These are phyloP conservation scores for Rhizoglyphus robini DNA, from an alignment of 1,140 invertebrate genomes.

Conservation along the genomic window DNA sequence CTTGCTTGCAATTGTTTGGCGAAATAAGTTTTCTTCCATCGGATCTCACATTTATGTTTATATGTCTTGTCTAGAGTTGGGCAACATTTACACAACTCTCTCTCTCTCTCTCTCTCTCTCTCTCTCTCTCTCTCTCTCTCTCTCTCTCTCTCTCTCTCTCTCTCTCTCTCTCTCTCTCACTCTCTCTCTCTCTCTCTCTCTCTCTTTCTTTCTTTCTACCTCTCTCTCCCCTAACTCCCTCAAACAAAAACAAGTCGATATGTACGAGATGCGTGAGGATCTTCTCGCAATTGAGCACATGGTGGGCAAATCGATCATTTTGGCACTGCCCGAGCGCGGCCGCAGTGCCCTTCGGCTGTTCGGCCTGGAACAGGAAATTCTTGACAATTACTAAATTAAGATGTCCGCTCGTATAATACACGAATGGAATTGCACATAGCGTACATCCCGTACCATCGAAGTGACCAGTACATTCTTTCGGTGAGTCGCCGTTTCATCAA, in stretches of 20 bases:
- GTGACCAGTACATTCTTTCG: slow-evolving; percentile 81
- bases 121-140: too few relatives aligned
- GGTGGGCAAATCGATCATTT: slow-evolving; percentile 76
- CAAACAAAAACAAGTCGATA: slow-evolving; percentile 47
- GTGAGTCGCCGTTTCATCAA: slow-evolving; percentile 75
- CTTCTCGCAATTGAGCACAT: slow-evolving; percentile 43
- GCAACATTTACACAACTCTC: background rate
- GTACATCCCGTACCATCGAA: slow-evolving; percentile 57
- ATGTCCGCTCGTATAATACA: slow-evolving; percentile 89
- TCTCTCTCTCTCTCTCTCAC: too few relatives aligned
- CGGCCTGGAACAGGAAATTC: slow-evolving; percentile 59
- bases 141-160: too few relatives aligned
- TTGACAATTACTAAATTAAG: slow-evolving; percentile 60
- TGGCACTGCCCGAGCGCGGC: slow-evolving; percentile 75
- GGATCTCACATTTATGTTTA: background rate
- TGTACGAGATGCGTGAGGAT: slow-evolving; percentile 78
- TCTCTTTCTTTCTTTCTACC: too few relatives aligned
- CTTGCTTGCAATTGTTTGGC: too few relatives aligned
- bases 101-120: background rate
- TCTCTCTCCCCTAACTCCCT: too few relatives aligned
- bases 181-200: too few relatives aligned
- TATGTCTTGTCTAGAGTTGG: too few relatives aligned
- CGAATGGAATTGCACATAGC: slow-evolving; percentile 49
- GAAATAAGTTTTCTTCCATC: background rate
- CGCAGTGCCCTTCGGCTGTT: slow-evolving; percentile 59